Evolutionary conservation across 2,888 invertebrate genomes (phyloP).

Genomic region (Chrysopilus asiliformis): DNA sequence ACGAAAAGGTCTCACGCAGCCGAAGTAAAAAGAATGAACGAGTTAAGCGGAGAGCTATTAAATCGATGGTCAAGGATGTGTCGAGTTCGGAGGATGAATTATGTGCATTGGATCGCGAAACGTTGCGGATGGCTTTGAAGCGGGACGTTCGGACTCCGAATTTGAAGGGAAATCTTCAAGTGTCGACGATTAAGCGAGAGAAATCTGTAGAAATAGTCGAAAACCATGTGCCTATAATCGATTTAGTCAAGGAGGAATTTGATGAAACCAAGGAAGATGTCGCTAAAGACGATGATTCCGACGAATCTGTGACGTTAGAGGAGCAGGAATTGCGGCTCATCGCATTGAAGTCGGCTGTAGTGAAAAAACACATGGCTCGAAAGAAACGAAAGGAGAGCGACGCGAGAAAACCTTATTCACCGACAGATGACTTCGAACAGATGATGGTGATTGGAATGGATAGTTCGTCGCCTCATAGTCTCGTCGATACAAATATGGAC

Average conservation of each 20-base stretch:
- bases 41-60: too few relatives aligned
- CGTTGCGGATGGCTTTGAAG: slow-evolving; percentile 24
- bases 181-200: too few relatives aligned
- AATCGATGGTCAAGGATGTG: too few relatives aligned
- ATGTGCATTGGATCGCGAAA: slow-evolving; percentile 22
- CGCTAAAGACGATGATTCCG: slow-evolving; percentile 1
- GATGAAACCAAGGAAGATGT: neutral
- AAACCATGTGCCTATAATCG: too few relatives aligned
- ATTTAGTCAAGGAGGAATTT: neutral
- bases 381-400: slow-evolving; percentile 27
- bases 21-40: too few relatives aligned
- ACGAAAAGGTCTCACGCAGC: slow-evolving; percentile 5
- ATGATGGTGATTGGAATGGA: neutral
- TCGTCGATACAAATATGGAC: slow-evolving; percentile 7
- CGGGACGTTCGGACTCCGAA: slow-evolving; percentile 3
- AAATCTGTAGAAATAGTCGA: too few relatives aligned
- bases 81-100: slow-evolving; percentile 13
- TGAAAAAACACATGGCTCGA: slow-evolving; percentile 29
- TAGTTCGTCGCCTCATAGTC: neutral
- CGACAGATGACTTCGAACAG: slow-evolving; percentile 30
- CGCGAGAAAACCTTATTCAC: slow-evolving; percentile 30
- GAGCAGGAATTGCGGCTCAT: slow-evolving; percentile 30
- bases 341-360: slow-evolving; percentile 32
- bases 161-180: slow-evolving; percentile 8
- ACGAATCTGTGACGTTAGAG: slow-evolving; percentile 17